These are phyloP conservation scores for Mesoclemmys tuberculata DNA, from an alignment of 2,113 vertebrate species.

Conservation along the genomic window DNA sequence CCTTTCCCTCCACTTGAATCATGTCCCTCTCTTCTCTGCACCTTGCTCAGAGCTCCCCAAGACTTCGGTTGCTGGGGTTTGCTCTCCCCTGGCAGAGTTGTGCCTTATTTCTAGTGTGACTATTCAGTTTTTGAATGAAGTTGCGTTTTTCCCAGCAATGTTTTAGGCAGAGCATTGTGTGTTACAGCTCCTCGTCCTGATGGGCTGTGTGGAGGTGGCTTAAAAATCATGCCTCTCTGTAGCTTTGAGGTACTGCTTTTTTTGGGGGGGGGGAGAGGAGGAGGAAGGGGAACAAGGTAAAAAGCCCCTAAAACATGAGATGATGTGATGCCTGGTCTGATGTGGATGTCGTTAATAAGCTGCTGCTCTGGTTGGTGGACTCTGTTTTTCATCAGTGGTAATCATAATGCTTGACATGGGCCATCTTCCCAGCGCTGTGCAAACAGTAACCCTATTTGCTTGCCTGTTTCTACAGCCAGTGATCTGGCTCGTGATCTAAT, in stretches of 20 bases:
- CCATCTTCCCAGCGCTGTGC: background rate
- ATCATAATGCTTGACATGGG: background rate
- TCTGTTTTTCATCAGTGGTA: background rate
- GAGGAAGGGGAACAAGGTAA: background rate
- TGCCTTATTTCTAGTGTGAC: background rate
- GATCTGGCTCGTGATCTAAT: background rate
- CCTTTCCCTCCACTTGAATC: background rate
- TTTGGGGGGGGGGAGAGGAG: background rate
- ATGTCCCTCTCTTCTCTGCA: background rate
- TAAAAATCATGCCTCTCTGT: background rate
- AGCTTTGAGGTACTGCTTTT: background rate
- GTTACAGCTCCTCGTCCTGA: background rate
- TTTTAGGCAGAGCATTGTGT: background rate
- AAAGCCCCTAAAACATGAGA: background rate
- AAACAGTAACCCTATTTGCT: background rate
- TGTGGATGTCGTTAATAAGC: background rate
- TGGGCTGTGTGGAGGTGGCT: background rate
- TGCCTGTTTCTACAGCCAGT: background rate
- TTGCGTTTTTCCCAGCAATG: background rate
- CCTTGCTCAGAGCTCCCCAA: background rate
- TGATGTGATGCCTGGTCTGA: background rate
- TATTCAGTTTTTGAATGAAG: background rate
- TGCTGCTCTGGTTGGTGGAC: background rate
- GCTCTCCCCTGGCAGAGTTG: background rate
- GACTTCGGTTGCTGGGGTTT: background rate